Percentiles rank a stretch among this genome's conserved stretches.
phyloP scores from a whole-genome alignment of 2,888 invertebrate species.

The Perithous albicinctus region DNA sequence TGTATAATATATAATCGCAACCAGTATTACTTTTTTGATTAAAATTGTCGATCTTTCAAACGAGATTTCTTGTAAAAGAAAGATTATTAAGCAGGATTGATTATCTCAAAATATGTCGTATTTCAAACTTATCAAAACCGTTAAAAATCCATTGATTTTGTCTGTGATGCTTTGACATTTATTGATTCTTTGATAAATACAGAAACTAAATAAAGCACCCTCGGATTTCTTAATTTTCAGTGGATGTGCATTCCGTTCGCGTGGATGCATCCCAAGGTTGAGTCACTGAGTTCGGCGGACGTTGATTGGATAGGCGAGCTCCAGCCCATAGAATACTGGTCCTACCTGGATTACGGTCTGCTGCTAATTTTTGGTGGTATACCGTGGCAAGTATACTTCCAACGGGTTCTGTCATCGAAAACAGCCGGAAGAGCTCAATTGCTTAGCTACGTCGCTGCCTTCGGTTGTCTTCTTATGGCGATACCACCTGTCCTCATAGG shows the following conservation, averaged over 20 bases:
- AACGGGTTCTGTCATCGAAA: conserved; percentile 98
- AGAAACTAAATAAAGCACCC: background rate
- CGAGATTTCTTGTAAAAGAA: no score
- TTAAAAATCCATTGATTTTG: background rate
- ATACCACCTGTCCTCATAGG: conserved; percentile 98
- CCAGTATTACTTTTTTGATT: no score
- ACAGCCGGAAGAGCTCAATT: conserved; percentile 97
- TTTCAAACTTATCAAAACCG: no score
- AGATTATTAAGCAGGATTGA: no score
- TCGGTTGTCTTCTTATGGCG: conserved; percentile 98
- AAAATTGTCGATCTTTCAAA: no score
- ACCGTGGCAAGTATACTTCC: conserved; percentile 99
- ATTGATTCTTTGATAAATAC: background rate
- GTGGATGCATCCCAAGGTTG: conserved; percentile 94
- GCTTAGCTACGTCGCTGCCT: conserved; percentile 97
- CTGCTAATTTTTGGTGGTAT: conserved; percentile 97
- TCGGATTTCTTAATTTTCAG: conserved; percentile 77
- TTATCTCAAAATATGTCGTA: no score
- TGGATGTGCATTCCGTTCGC: conserved; percentile 99
- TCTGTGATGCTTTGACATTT: background rate
- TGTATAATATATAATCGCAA: no score
- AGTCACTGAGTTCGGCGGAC: conserved; percentile 92
- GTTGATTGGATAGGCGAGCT: conserved; percentile 96
- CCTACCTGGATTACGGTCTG: conserved; percentile 95
- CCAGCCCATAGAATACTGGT: conserved; percentile 90